Evolutionary conservation across 2,888 invertebrate species (phyloP), one percentile per base, ranked within the genome.

Genomic region (Polydesmus complanatus): DNA sequence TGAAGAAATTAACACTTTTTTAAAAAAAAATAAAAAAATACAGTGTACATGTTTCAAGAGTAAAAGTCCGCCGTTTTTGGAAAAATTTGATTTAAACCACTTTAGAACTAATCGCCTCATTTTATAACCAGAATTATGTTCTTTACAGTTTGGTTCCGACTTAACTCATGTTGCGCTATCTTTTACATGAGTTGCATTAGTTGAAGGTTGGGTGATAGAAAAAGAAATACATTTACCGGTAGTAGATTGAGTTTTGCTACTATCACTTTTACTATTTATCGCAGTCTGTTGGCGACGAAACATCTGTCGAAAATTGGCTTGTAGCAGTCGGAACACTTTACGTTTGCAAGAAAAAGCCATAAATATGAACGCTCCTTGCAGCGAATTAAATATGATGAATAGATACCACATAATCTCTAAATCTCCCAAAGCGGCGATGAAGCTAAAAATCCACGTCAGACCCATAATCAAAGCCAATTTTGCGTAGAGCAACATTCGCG

Each of bases 331-430:
- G 2, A 56, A n/a, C 2, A 50, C 50, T 3, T 18, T 55, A 5
- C 1, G 25, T n/a, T 61, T 61, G 53, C 51, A 61, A 59, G 77
- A 75, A 69, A 78, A 78, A 0, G 75, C 75, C 2, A 75, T 64
- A 66, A 78, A 76, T 58, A 78, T 76, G 68, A 77, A 78, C 23
- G 76, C 68, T 1, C 78, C 78, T 68, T 78, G 77, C 2, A 77
- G 70, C 1, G 73, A 72, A 65, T 77, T 77, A 60, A 77, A 67
- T 11, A 75, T 62, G 1, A 77, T 74, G 68, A 77, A 78, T 1
- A 73, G 68, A 65, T 76, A 77, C 74, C 75, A 75, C 25, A 76
- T 67, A 1, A 67, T 68, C 14, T 67, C 63, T 23, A 70, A 64
- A 2, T 70, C 67, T 1, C 69, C 63, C 3, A 74, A 66, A 1